Evolutionary conservation across 2,888 invertebrate species (phyloP).

Genomic region (Halictus ligatus): DNA sequence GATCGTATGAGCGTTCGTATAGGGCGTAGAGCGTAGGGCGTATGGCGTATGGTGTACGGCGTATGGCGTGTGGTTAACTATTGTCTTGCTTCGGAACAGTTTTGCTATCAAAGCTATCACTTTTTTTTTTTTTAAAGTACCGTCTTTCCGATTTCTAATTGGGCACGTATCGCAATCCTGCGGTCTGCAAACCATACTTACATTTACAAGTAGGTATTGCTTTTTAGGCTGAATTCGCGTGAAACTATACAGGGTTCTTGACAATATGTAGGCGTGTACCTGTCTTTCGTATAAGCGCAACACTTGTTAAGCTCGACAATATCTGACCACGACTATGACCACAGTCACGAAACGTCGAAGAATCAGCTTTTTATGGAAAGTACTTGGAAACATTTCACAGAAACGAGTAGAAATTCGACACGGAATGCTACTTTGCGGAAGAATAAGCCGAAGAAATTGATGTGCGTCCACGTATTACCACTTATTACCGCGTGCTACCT

Average conservation of each 20-base stretch:
- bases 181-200: constrained; percentile 4
- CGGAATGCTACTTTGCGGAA: neutral
- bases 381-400: neutral
- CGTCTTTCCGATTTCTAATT: constrained; percentile 16
- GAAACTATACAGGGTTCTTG: constrained; percentile 55
- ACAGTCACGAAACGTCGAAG: neutral
- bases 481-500: neutral
- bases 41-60: too few species aligned
- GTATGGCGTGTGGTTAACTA: neutral
- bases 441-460: neutral
- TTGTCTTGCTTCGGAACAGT: constrained; percentile 31
- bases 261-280: constrained; percentile 43
- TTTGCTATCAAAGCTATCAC: constrained; percentile 16
- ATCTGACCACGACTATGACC: neutral
- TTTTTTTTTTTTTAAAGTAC: constrained; percentile 14
- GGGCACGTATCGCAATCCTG: constrained; percentile 7
- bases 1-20: neutral
- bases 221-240: constrained; percentile 18
- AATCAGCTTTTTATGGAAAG: neutral
- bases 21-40: too few species aligned
- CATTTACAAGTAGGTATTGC: constrained; percentile 14
- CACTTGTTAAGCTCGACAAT: constrained; percentile 9
- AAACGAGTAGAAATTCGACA: neutral
- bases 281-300: constrained; percentile 28
- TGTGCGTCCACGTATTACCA: neutral